Evolutionary conservation across 2,797 vertebrate genomes (phyloP), one percentile per base, ranked within the genome.

Genomic region (Nothura maculosa): DNA sequence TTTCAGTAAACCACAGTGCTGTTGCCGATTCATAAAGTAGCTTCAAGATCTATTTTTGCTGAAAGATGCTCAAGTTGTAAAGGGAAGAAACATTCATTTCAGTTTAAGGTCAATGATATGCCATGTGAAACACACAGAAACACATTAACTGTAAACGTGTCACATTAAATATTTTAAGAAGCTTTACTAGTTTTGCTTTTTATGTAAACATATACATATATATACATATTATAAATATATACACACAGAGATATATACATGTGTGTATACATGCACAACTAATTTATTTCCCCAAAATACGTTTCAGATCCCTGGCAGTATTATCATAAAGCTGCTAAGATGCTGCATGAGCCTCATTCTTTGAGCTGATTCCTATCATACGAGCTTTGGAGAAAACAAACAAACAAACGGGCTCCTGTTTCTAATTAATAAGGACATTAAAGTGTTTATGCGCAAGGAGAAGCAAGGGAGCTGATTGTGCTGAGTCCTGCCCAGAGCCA

Each of bases 401-500:
- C 27, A 52, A 54, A 27, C 50, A 52, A 89, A 93, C 20, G 61
- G 57, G 40, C 43, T 89, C 30, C 89, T 96, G 93, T 67, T 95
- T 97, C 95, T 91, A 81, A 96, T 97, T 94, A 93, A 80, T 68
- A 81, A 75, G 77, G 81, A 81, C 73, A 79, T 87, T 47, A 81
- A 77, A 90, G 83, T 58, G 68, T 92, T 96, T 89, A 87, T 75
- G 64, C 69, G 84, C 74, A 88, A 93, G 82, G 67, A 96, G 52
- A 91, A 89, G 64, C 55, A 79, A 54, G 30, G 85, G 89, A 96
- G 75, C 58, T 93, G 81, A 30, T 52, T 70, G 69, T 55, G 60
- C 55, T 3, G 17, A 30, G 32, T 76, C 52, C 81, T 80, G 87
- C 68, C 89, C 62, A 85, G 92, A 96, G 62, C 68, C 85, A 85